Evolutionary conservation across 1,140 invertebrate species (phyloP).

Genomic region (Solenopsis fugax): DNA sequence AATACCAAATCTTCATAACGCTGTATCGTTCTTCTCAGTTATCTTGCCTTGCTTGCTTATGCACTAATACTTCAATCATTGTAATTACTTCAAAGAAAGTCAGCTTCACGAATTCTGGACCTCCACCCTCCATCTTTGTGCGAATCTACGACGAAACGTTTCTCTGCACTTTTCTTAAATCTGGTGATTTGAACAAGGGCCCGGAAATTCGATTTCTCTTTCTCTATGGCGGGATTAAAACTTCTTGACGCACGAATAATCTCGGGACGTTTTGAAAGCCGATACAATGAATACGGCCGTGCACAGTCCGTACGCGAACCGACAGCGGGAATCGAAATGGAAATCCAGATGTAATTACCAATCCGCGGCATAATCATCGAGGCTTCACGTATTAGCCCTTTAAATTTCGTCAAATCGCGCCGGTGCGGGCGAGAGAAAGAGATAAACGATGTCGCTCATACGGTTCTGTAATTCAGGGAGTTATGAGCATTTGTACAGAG

Average conservation of each 20-base stretch:
- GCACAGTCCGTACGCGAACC: conserved; percentile 23
- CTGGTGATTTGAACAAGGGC: background rate
- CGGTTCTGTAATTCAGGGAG: conserved; percentile 66
- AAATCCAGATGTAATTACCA: conserved; percentile 73
- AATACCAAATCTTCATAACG: background rate
- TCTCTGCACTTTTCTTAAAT: background rate
- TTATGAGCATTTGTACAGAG: conserved; percentile 69
- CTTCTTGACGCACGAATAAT: conserved; percentile 64
- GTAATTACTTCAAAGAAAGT: conserved; percentile 20
- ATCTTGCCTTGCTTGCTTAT: background rate
- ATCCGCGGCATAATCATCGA: conserved; percentile 72
- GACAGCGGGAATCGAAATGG: conserved; percentile 60
- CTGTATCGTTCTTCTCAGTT: background rate
- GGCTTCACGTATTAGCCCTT: conserved; percentile 71
- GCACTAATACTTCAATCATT: background rate
- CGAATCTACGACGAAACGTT: background rate
- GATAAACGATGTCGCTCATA: conserved; percentile 61
- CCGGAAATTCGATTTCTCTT: background rate
- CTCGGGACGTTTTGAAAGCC: conserved; percentile 51
- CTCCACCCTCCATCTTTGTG: background rate
- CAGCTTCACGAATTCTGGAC: background rate
- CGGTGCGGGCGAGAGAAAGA: conserved; percentile 50
- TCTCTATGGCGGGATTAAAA: conserved; percentile 49
- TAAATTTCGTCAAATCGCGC: conserved; percentile 75
- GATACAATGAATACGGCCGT: conserved; percentile 30